A percentile compares a stretch with the other conserved stretches of the same genome.
phyloP scores from a whole-genome alignment of 2,888 invertebrate species.

The Lithodes maja region DNA sequence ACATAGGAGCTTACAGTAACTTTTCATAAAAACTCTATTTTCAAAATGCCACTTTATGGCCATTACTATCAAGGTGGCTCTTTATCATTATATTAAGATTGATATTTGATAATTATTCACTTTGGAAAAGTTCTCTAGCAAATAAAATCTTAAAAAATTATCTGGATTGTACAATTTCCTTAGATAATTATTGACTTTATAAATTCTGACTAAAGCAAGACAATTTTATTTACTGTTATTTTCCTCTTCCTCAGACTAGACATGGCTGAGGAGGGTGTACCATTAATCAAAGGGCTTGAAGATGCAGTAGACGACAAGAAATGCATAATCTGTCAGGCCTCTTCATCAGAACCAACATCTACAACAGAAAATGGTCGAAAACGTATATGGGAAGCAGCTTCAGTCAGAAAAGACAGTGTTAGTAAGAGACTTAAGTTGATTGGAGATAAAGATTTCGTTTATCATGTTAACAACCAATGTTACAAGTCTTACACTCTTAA shows the following conservation, averaged over 20 bases:
- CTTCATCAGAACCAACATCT: conserved; percentile 22
- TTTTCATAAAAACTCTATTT: neutral
- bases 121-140: too few relatives aligned
- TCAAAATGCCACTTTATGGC: conserved; percentile 12
- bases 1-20: neutral
- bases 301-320: neutral
- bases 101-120: neutral
- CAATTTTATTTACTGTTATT: neutral
- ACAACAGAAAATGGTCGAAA: conserved; percentile 6
- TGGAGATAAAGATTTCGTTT: conserved; percentile 12
- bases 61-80: neutral
- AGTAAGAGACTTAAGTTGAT: neutral
- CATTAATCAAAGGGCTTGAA: neutral
- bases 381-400: conserved; percentile 12
- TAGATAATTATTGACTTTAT: too few relatives aligned
- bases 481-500: conserved; percentile 12
- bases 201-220: neutral
- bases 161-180: too few relatives aligned
- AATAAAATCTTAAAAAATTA: too few relatives aligned
- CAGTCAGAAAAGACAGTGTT: neutral
- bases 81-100: too few relatives aligned
- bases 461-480: conserved; percentile 21
- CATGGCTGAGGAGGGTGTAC: conserved; percentile 12
- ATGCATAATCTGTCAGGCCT: conserved; percentile 30
- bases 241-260: conserved; percentile 4